These are phyloP conservation scores for Isichthys henryi DNA, from an alignment of 2,113 vertebrate species.

Conservation along the genomic window DNA sequence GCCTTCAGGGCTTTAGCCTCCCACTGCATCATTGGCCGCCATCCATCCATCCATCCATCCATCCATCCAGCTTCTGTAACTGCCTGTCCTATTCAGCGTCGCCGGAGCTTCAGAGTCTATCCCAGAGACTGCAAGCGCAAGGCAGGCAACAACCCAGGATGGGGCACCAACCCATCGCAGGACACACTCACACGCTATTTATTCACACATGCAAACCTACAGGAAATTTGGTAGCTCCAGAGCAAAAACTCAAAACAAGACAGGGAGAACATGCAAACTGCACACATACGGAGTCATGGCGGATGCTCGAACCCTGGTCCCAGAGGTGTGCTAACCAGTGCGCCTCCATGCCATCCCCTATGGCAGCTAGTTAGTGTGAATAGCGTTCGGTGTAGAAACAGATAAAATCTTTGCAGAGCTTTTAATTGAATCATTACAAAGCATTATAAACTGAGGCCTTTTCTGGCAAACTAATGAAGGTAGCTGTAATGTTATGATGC, in stretches of 20 bases:
- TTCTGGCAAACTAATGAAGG: neutral
- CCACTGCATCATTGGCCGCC: neutral
- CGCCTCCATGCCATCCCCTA: neutral
- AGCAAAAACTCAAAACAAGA: too few species aligned
- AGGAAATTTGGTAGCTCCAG: too few species aligned
- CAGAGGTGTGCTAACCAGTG: neutral
- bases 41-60: neutral
- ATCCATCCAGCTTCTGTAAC: neutral
- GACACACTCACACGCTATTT: neutral
- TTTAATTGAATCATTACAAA: slow-evolving; percentile 2
- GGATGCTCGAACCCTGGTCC: neutral
- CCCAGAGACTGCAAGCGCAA: neutral
- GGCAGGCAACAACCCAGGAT: neutral
- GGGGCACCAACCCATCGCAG: neutral
- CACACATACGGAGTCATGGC: neutral
- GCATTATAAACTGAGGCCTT: neutral
- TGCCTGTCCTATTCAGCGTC: neutral
- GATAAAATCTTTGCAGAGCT: neutral
- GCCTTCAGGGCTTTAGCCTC: neutral
- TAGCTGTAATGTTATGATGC: neutral
- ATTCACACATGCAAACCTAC: neutral
- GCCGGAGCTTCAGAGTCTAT: too few species aligned
- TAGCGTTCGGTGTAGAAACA: neutral
- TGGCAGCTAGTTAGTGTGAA: neutral
- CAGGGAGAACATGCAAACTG: too few species aligned